These are phyloP conservation scores for Mechanitis messenoides DNA, from an alignment of 2,888 invertebrate species.

Conservation along the genomic window DNA sequence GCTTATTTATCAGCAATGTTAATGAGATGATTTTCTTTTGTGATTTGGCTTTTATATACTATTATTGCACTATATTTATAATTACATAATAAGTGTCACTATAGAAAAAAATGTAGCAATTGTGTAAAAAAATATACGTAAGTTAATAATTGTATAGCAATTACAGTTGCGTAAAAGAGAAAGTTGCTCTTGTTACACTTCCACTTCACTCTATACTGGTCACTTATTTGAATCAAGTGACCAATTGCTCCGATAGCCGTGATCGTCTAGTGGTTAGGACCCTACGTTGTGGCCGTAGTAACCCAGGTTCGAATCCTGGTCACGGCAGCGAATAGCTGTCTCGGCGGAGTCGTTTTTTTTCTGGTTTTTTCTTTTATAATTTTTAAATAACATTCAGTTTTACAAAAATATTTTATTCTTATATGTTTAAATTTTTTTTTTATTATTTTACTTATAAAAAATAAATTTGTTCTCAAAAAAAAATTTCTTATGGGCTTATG, in stretches of 20 bases:
- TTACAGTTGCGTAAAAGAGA: neutral
- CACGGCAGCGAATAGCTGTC: conserved; percentile 50
- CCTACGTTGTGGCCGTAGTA: conserved; percentile 87
- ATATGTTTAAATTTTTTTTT: too few relatives aligned
- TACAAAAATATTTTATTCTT: too few relatives aligned
- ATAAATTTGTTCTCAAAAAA: too few relatives aligned
- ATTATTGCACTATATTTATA: too few relatives aligned
- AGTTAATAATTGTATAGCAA: neutral
- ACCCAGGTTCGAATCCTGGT: conserved; percentile 85
- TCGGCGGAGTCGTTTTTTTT: conserved; percentile 29
- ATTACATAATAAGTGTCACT: too few relatives aligned
- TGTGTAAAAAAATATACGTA: neutral
- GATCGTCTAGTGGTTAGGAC: conserved; percentile 87
- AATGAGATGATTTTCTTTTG: neutral
- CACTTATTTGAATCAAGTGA: conserved; percentile 9
- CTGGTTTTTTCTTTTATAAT: conserved; percentile 9
- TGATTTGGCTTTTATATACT: too few relatives aligned
- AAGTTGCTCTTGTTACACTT: neutral
- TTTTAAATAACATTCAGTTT: neutral
- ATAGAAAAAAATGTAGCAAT: neutral
- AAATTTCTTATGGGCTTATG: too few relatives aligned
- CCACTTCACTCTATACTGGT: conserved; percentile 7
- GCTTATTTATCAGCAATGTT: neutral
- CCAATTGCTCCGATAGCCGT: conserved; percentile 39
- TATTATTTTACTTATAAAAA: too few relatives aligned